Percentiles rank a stretch among this genome's conserved stretches.
These are phyloP conservation scores for Dromius quadrimaculatus DNA, from an alignment of 2,888 invertebrate genomes.

Conservation along the genomic window DNA sequence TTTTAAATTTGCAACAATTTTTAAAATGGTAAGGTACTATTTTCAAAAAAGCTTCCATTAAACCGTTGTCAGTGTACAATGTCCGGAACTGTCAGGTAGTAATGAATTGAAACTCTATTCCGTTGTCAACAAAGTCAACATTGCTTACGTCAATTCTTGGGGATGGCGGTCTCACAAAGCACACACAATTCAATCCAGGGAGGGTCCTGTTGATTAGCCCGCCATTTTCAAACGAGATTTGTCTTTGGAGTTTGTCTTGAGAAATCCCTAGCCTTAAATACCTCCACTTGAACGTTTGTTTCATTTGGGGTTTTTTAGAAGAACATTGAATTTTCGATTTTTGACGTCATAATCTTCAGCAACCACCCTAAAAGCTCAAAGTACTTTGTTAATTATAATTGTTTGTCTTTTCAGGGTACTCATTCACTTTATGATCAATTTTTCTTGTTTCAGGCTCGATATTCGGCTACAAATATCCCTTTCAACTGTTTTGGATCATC, in stretches of 20 bases:
- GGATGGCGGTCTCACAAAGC: constrained; percentile 56
- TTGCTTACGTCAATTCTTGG: constrained; percentile 38
- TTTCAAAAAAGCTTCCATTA: constrained; percentile 29
- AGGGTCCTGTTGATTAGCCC: constrained; percentile 55
- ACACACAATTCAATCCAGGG: constrained; percentile 62
- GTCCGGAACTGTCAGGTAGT: constrained; percentile 54
- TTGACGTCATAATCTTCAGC: too few species aligned
- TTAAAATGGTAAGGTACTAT: not conserved
- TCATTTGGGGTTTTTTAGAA: constrained; percentile 4
- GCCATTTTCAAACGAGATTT: constrained; percentile 63
- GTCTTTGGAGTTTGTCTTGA: constrained; percentile 65
- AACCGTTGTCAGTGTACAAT: constrained; percentile 46
- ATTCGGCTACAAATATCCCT: too few species aligned
- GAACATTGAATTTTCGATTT: constrained; percentile 8
- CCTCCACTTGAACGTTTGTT: constrained; percentile 46
- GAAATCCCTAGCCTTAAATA: constrained; percentile 45
- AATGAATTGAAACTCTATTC: constrained; percentile 67
- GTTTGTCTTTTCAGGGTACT: too few species aligned
- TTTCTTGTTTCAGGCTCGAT: too few species aligned
- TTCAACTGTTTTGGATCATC: too few species aligned
- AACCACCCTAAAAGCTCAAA: too few species aligned
- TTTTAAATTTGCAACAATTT: constrained; percentile 17
- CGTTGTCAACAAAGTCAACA: constrained; percentile 65
- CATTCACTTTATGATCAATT: too few species aligned
- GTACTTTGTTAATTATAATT: too few species aligned